These are phyloP conservation scores for Drosophila sturtevanti DNA, from an alignment of 1,140 invertebrate species.

Conservation along the genomic window DNA sequence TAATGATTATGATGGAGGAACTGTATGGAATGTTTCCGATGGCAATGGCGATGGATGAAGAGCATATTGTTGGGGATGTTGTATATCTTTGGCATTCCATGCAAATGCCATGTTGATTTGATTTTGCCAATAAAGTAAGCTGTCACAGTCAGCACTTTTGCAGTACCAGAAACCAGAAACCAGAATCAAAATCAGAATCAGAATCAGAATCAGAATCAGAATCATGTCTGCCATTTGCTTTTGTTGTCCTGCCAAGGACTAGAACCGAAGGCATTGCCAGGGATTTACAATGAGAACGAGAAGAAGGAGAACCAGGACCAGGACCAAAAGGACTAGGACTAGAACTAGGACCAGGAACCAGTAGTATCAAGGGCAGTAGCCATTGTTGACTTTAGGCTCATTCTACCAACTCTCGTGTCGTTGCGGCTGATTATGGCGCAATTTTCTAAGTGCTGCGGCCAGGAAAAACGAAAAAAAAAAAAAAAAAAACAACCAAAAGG, in stretches of 20 bases:
- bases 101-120: slow-evolving; percentile 80
- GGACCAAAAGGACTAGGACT: neutral
- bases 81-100: slow-evolving; percentile 73
- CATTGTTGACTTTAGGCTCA: slow-evolving; percentile 68
- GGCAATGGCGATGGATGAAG: neutral
- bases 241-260: neutral
- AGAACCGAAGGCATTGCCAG: neutral
- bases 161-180: slow-evolving; percentile 22
- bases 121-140: slow-evolving; percentile 81
- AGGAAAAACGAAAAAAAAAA: slow-evolving; percentile 42
- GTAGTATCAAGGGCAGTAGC: slow-evolving; percentile 6
- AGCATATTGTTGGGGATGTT: neutral
- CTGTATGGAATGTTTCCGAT: too few species aligned
- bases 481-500: neutral
- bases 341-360: slow-evolving; percentile 10
- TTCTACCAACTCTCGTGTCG: neutral
- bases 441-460: slow-evolving; percentile 72
- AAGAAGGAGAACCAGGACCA: neutral
- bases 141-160: slow-evolving; percentile 80
- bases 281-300: neutral
- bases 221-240: slow-evolving; percentile 6
- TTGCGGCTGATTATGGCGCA: slow-evolving; percentile 74
- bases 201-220: slow-evolving; percentile 28
- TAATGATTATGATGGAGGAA: too few species aligned
- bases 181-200: neutral